Percentiles rank a stretch among this genome's conserved stretches.
These are phyloP conservation scores for Enteromius mattozi DNA, from an alignment of 2,797 vertebrate species.

Conservation along the genomic window DNA sequence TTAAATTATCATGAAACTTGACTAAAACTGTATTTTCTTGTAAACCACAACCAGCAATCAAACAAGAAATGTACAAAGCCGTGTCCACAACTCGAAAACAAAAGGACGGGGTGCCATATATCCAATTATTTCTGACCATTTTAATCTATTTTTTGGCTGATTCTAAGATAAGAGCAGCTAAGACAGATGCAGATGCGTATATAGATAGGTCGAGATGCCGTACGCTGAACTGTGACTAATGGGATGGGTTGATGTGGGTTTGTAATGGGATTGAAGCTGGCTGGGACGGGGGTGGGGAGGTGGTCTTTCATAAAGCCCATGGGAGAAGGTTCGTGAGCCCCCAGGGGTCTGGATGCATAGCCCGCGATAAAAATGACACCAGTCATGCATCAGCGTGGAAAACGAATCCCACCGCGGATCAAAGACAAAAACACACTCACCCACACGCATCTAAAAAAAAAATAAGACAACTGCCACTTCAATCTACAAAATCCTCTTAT, in stretches of 20 bases:
- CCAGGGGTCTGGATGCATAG: slow-evolving; percentile 37
- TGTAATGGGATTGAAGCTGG: slow-evolving; percentile 48
- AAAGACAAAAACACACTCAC: slow-evolving; percentile 39
- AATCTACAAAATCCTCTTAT: not conserved
- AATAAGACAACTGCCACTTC: slow-evolving; percentile 2
- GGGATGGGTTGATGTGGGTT: slow-evolving; percentile 40
- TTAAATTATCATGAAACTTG: not conserved
- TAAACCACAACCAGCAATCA: not conserved
- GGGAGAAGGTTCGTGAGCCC: slow-evolving; percentile 42
- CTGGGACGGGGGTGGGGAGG: not conserved
- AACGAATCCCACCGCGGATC: slow-evolving; percentile 19
- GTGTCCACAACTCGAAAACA: not conserved
- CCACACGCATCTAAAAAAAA: slow-evolving; percentile 1
- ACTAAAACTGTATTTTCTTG: not conserved
- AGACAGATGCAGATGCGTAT: slow-evolving; percentile 13
- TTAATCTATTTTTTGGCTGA: not conserved
- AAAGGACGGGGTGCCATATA: not conserved
- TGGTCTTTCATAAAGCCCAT: slow-evolving; percentile 47
- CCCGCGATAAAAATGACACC: slow-evolving; percentile 43
- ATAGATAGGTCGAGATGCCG: slow-evolving; percentile 9
- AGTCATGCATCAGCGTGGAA: slow-evolving; percentile 38
- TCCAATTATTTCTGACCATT: not conserved
- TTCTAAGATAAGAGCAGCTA: not conserved
- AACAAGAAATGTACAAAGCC: not conserved
- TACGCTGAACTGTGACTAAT: slow-evolving; percentile 35